Conservation (phyloP, 1,140 invertebrate genomes). For the Onthophagus taurus region DNA sequence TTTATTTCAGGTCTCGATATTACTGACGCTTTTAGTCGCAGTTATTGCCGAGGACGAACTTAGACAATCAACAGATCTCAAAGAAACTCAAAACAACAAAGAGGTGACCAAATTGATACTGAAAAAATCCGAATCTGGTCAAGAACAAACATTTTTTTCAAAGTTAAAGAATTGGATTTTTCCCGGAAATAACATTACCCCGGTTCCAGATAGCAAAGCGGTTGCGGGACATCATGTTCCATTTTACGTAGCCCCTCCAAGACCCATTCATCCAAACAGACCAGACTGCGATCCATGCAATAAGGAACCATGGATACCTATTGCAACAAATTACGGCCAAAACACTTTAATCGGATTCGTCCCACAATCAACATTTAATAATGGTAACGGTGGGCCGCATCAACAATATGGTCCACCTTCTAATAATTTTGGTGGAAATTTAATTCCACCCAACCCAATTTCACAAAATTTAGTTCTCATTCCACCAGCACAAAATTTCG, state of each 20-base stretch:
- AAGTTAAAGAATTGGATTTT: slow-evolving; percentile 21
- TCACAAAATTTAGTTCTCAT: neutral
- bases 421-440: neutral
- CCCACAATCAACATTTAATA: slow-evolving; percentile 18
- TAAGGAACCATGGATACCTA: slow-evolving; percentile 66
- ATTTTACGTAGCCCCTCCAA: slow-evolving; percentile 14
- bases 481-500: neutral
- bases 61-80: too few species aligned
- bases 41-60: too few species aligned
- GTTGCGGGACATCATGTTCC: slow-evolving; percentile 15
- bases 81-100: too few species aligned
- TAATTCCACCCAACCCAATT: neutral
- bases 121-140: slow-evolving; percentile 17
- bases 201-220: slow-evolving; percentile 18
- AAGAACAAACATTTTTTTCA: slow-evolving; percentile 16
- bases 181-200: slow-evolving; percentile 7
- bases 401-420: neutral
- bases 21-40: too few species aligned
- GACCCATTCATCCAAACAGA: slow-evolving; percentile 16
- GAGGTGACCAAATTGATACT: slow-evolving; percentile 18
- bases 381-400: neutral
- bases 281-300: slow-evolving; percentile 64
- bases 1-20: too few species aligned
- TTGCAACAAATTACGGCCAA: slow-evolving; percentile 40
- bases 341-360: slow-evolving; percentile 23